Evolutionary conservation across 2,113 vertebrate genomes (phyloP).

Genomic region (Scatophagus argus): DNA sequence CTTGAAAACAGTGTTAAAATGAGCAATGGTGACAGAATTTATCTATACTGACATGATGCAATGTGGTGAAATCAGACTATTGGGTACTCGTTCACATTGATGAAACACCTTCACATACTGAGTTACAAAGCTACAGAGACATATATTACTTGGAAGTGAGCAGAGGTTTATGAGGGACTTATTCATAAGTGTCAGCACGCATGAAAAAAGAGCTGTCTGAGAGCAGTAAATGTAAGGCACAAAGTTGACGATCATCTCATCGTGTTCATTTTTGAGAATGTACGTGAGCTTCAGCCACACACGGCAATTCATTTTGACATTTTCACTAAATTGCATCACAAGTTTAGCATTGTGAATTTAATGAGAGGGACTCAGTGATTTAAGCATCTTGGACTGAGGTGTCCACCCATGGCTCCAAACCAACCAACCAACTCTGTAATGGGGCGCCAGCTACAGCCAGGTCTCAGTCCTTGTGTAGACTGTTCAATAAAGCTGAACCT

Average conservation of each 20-base stretch:
- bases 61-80: conserved; percentile 15
- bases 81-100: neutral
- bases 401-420: conserved; percentile 43
- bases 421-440: conserved; percentile 31
- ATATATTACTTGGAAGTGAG: conserved; percentile 4
- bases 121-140: neutral
- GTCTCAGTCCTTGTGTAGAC: conserved; percentile 42
- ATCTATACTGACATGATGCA: conserved; percentile 20
- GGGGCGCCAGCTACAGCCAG: conserved; percentile 25
- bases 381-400: conserved; percentile 37
- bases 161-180: conserved; percentile 3
- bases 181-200: neutral
- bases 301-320: conserved; percentile 22
- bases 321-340: conserved; percentile 34
- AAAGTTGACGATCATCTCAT: neutral
- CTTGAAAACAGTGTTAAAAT: neutral
- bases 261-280: conserved; percentile 8
- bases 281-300: neutral
- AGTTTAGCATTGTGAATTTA: conserved; percentile 49
- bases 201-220: neutral
- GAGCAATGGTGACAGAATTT: neutral
- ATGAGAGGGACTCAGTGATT: conserved; percentile 44
- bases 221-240: neutral
- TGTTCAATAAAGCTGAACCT: conserved; percentile 60
- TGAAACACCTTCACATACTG: conserved; percentile 10